Base-by-base conservation (phyloP, 2,888 invertebrate species). In the Caenorhabditis angaria region DNA sequence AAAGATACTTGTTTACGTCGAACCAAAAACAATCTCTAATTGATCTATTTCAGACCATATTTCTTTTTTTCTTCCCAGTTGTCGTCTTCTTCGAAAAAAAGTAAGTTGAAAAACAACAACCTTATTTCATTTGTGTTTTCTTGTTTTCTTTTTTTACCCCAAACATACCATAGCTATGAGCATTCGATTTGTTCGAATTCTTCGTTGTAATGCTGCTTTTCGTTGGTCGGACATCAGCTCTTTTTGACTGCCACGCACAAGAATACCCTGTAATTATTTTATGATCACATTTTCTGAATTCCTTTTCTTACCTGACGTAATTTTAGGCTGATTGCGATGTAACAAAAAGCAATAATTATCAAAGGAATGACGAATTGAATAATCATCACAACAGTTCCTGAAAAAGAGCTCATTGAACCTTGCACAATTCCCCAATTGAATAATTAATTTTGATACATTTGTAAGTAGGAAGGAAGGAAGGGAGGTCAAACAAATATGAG, bases 121-220 rank as follows among this genome's bases (percentile, higher is more conserved):
- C n/a, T n/a, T n/a, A n/a, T n/a, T n/a, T n/a, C n/a, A n/a, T n/a
- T n/a, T n/a, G n/a, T 41, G 41, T 41, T 14, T 41, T 32, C 10
- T 5, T 32, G 5, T 5, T 32, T 32, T 32, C 10, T 32, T 32
- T 32, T 32, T 32, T 32, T 12, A 14, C 6, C 14, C 6, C 3
- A 41, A 41, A 68, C 77, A 28, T 25, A 80, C 97, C 97, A 97
- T 97, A 1, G 95, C 93, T 70, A 99, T 95, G 68, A 99, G 90
- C 97, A 99, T 99, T 78, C 94, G 92, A 89, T 97, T 97, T 8
- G 97, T 97, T 55, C 95, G 91, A 63, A 93, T 91, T 87, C 96
- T 95, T 65, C 96, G 91, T 84, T 93, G 93, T 61, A 84, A 60
- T 0, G 83, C 81, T 27, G 65, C 64, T 50, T 79, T 78, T 25